phyloP scores from a whole-genome alignment of 1,140 invertebrate species.

The Drosophila paulistorum region DNA sequence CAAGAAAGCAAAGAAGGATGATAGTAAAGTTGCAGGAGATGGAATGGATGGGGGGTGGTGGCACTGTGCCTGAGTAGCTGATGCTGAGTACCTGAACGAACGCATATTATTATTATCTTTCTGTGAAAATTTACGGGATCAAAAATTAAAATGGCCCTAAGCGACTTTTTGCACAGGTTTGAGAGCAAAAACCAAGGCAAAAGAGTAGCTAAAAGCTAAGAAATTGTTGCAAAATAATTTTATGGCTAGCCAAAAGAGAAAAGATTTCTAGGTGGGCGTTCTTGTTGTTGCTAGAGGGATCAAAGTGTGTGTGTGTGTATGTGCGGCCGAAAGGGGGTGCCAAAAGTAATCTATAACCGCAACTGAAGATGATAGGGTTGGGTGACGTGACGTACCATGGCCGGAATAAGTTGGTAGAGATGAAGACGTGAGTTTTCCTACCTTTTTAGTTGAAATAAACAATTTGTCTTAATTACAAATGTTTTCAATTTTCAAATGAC shows the following conservation, averaged over 20 bases:
- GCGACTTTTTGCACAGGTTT: constrained; percentile 19
- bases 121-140: constrained; percentile 81
- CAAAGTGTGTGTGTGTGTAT: constrained; percentile 36
- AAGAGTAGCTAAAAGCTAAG: constrained; percentile 55
- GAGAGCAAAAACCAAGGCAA: constrained; percentile 12
- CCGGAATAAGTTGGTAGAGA: background rate
- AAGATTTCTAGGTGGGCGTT: constrained; percentile 3
- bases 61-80: background rate
- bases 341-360: constrained; percentile 72
- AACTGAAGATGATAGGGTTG: constrained; percentile 31
- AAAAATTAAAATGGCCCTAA: constrained; percentile 80
- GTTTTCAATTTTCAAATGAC: too few relatives aligned
- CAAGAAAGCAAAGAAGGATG: background rate
- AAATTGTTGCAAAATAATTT: constrained; percentile 81
- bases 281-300: background rate
- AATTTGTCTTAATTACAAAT: background rate
- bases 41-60: background rate
- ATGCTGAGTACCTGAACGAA: constrained; percentile 49
- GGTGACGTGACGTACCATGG: background rate
- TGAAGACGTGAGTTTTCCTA: background rate
- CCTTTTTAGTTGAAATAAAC: background rate
- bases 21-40: background rate
- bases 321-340: background rate
- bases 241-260: constrained; percentile 69
- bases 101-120: constrained; percentile 79